Base-by-base conservation (phyloP, 1,140 invertebrate species). In the Zaprionus taronus region DNA sequence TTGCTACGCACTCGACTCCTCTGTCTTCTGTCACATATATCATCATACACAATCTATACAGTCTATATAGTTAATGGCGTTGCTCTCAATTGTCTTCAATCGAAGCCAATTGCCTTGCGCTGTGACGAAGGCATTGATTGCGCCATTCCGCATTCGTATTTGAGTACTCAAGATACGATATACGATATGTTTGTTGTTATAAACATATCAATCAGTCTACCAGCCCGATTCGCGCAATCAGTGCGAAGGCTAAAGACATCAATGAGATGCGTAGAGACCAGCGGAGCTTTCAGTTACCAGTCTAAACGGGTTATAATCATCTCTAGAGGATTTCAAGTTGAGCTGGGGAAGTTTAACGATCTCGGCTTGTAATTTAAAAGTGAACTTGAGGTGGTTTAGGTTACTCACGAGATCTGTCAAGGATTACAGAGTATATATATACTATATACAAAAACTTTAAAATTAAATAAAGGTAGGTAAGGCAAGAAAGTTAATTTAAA, bases 61-160 rank as follows among this genome's bases (percentile, higher is more conserved):
- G 20, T 44, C 20, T 49, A 44, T 34, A 31, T 47, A 31, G 64
- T 78, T 78, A 80, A 80, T 80, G 84, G 84, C 84, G 84, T 84
- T 81, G 70, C 69, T 89, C 64, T 72, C 73, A 81, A 87, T 87
- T 87, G 84, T 28, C 73, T 84, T 90, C 73, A 87, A 87, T 87
- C 72, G 69, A 87, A 84, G 51, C 79, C 84, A 87, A 87, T 87
- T 87, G 84, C 53, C 83, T 89, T 84, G 31, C 85, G 79, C 72
- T 89, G 84, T 87, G 84, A 87, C 84, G 84, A 87, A 84, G 47
- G 78, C 84, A 84, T 80, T 90, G 83, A 86, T 86, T 86, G 83
- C 61, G 57, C 49, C 53, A 63, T 71, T 38, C 44, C 57, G 38
- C 26, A 56, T 6, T 15, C 5, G 14, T 24, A 55, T n/a, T 55